Percentiles rank a stretch among this genome's conserved stretches.
These are phyloP conservation scores for Eulemur rufifrons DNA, from an alignment of 2,113 vertebrate genomes.

Conservation along the genomic window DNA sequence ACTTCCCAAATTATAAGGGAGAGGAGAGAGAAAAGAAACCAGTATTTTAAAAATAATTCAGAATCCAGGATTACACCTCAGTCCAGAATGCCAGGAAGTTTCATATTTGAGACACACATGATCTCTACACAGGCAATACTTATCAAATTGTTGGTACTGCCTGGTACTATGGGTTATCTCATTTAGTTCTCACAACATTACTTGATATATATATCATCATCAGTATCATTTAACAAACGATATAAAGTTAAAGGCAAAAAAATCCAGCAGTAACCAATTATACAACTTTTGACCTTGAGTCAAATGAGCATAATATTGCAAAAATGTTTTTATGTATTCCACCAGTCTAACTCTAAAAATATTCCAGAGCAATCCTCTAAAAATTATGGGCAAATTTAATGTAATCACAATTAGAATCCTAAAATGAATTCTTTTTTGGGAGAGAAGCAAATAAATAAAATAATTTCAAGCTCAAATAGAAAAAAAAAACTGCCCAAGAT, in stretches of 20 bases:
- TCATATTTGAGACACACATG: background rate
- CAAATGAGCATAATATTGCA: background rate
- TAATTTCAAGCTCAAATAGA: background rate
- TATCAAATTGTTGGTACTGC: background rate
- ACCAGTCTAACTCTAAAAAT: background rate
- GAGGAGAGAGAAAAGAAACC: background rate
- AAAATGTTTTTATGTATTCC: background rate
- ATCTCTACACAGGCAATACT: background rate
- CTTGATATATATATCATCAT: background rate
- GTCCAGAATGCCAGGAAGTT: background rate
- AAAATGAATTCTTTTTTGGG: background rate
- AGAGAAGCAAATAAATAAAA: background rate
- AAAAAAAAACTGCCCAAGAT: background rate
- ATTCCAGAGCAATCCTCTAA: background rate
- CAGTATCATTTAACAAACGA: background rate
- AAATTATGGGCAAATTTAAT: background rate
- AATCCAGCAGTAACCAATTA: background rate
- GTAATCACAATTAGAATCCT: background rate
- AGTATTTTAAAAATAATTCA: background rate
- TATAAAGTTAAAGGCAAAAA: background rate
- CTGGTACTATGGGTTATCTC: background rate
- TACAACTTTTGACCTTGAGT: background rate
- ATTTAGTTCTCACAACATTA: background rate
- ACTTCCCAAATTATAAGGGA: background rate
- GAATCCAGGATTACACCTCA: background rate